A percentile compares a stretch with the other conserved stretches of the same genome.
Evolutionary conservation across 2,113 vertebrate genomes (phyloP).

Genomic region (Sylvietta virens): DNA sequence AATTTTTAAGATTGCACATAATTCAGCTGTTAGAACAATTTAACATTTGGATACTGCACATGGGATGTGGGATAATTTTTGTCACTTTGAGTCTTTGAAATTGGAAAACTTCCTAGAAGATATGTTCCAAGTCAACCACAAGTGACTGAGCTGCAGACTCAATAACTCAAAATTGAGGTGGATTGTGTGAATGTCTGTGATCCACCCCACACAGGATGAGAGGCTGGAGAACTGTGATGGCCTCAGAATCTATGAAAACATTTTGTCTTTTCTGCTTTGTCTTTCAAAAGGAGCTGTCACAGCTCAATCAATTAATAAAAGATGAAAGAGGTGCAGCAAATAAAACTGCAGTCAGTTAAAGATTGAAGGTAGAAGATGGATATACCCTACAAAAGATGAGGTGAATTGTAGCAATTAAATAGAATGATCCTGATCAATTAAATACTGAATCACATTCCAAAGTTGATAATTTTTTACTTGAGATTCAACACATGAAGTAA

Average conservation of each 20-base stretch:
- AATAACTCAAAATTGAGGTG: background rate
- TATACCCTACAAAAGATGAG: background rate
- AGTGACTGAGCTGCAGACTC: conserved; percentile 33
- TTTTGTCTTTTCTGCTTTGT: background rate
- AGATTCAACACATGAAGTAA: background rate
- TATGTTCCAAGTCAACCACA: conserved; percentile 8
- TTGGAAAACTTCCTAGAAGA: conserved; percentile 52
- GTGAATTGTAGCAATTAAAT: conserved; percentile 5
- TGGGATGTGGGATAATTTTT: conserved; percentile 50
- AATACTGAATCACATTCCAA: background rate
- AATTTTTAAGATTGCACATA: conserved; percentile 28
- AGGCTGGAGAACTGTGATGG: background rate
- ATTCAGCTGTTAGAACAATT: conserved; percentile 50
- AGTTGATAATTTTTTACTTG: background rate
- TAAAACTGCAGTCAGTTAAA: background rate
- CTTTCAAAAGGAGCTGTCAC: background rate
- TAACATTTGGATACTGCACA: conserved; percentile 36
- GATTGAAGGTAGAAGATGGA: background rate
- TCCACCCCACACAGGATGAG: background rate
- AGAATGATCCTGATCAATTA: background rate
- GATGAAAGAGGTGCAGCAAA: background rate
- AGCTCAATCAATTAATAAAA: background rate
- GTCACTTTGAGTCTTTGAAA: conserved; percentile 44
- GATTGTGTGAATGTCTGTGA: background rate
- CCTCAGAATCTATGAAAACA: background rate